Evolutionary conservation across 64 coral and sea anemone genomes (phyloP).

Genomic region (Montipora foliosa): DNA sequence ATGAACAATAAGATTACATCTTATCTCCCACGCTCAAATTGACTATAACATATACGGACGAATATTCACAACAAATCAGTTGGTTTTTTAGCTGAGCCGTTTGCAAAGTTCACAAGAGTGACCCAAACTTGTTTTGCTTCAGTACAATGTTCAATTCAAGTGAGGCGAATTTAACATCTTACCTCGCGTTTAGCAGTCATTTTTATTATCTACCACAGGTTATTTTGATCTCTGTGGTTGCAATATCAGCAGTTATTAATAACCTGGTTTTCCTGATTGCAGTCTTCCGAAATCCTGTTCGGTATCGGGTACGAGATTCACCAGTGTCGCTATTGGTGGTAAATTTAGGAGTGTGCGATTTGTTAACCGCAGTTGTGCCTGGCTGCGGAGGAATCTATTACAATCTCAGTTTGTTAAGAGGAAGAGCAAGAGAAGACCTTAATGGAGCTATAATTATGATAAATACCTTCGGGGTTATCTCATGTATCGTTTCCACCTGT

Average conservation of each 20-base stretch:
- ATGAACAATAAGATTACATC: too few species aligned
- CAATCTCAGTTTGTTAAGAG: not conserved
- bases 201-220: not conserved
- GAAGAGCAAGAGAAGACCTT: not conserved
- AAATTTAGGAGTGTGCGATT: not conserved
- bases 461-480: not conserved
- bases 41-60: too few species aligned
- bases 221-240: not conserved
- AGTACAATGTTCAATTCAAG: not conserved
- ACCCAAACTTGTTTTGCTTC: not conserved
- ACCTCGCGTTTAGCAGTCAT: too few species aligned
- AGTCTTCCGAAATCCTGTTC: not conserved
- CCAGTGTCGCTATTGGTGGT: not conserved
- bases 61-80: too few species aligned
- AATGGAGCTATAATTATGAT: not conserved
- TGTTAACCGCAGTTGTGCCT: not conserved
- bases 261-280: conserved; percentile 20
- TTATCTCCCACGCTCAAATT: too few species aligned
- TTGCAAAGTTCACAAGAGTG: not conserved
- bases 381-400: not conserved
- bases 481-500: conserved; percentile 7
- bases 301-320: not conserved
- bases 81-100: too few species aligned
- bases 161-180: not conserved
- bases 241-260: not conserved